Conservation (phyloP, 1,140 invertebrate genomes). For the Tetramorium simillimum region DNA sequence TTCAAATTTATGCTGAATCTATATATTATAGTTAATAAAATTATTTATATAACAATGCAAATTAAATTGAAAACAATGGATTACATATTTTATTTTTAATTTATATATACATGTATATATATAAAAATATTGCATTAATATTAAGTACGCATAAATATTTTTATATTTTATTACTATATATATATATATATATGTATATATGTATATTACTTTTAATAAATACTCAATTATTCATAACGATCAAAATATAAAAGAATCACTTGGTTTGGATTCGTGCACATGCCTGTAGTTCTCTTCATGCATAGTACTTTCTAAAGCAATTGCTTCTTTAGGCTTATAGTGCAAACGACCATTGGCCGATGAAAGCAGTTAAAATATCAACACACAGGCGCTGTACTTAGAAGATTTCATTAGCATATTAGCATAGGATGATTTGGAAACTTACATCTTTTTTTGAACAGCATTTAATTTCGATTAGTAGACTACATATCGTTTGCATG, state of each 20-base stretch:
- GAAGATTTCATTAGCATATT: constrained; percentile 66
- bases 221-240: neutral
- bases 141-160: neutral
- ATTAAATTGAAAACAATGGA: neutral
- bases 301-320: constrained; percentile 68
- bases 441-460: constrained; percentile 65
- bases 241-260: neutral
- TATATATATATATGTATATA: neutral
- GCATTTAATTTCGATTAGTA: constrained; percentile 63
- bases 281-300: constrained; percentile 44
- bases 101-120: neutral
- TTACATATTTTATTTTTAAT: neutral
- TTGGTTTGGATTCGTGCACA: constrained; percentile 63
- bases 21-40: neutral
- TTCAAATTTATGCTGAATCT: neutral
- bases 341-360: constrained; percentile 69
- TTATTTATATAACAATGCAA: neutral
- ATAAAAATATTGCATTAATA: neutral
- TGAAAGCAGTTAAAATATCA: constrained; percentile 65
- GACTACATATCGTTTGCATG: constrained; percentile 73
- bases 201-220: neutral
- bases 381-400: constrained; percentile 63
- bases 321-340: constrained; percentile 78
- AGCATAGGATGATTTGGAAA: constrained; percentile 68
- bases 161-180: constrained; percentile 9